These are phyloP conservation scores for Scaptodrosophila latifasciaeformis DNA, from an alignment of 2,888 invertebrate species.

Conservation along the genomic window DNA sequence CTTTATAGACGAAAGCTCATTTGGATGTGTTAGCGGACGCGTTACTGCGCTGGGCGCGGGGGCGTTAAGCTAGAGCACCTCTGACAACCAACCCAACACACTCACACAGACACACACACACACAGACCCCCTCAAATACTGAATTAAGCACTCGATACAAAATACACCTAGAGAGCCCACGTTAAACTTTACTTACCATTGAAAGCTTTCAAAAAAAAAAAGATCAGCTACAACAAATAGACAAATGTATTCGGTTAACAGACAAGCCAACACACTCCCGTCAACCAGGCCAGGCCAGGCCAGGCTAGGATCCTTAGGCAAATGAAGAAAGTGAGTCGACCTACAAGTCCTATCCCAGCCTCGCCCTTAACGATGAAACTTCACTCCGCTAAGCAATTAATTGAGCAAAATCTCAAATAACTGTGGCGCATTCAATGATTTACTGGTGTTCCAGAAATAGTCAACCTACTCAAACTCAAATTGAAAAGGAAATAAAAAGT, in stretches of 20 bases:
- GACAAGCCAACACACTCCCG: too few species aligned
- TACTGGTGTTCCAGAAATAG: too few species aligned
- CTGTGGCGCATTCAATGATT: too few species aligned
- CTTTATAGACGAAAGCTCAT: conserved; percentile 93
- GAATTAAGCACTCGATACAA: too few species aligned
- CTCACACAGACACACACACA: conserved; percentile 19
- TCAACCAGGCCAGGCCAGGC: conserved; percentile 34
- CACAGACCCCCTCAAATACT: conserved; percentile 15
- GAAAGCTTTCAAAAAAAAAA: conserved; percentile 33
- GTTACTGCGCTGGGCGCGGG: conserved; percentile 93
- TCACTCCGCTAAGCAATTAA: too few species aligned
- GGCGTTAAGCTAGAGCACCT: conserved; percentile 81
- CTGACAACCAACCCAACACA: conserved; percentile 1
- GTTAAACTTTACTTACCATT: conserved; percentile 47
- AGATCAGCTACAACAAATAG: conserved; percentile 13
- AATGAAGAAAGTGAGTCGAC: too few species aligned
- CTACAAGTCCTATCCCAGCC: too few species aligned
- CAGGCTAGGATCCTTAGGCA: too few species aligned
- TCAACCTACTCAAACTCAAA: too few species aligned
- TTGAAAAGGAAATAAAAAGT: conserved; percentile 28
- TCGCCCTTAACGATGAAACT: too few species aligned
- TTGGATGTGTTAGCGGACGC: conserved; percentile 96
- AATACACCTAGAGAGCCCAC: conserved; percentile 40
- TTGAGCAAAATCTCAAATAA: too few species aligned
- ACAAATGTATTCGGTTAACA: conserved; percentile 47